A percentile compares a stretch with the other conserved stretches of the same genome.
Evolutionary conservation across 2,113 vertebrate species (phyloP).

Genomic region (rabbit (Oryctolagus cuniculus)): mOryCun1.1 NC_091450.1:28114001-28114500

Average conservation of each 20-base stretch:
- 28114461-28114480: slow-evolving; percentile 12
- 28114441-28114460: slow-evolving; percentile 28
- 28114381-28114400: slow-evolving; percentile 27
- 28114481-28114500: neutral
- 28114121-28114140: slow-evolving; percentile 87
- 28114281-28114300: slow-evolving; percentile 62
- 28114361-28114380: neutral
- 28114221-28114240: slow-evolving; percentile 82
- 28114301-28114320: slow-evolving; percentile 52
- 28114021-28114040: neutral
- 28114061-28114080: slow-evolving; percentile 79
- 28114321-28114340: neutral
- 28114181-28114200: slow-evolving; percentile 78
- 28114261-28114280: slow-evolving; percentile 74
- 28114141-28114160: slow-evolving; percentile 81
- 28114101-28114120: slow-evolving; percentile 87
- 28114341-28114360: neutral
- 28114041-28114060: slow-evolving; percentile 55
- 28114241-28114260: slow-evolving; percentile 64
- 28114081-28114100: slow-evolving; percentile 88
- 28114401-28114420: neutral
- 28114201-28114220: slow-evolving; percentile 74
- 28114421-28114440: neutral
- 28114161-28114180: slow-evolving; percentile 79
- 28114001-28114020: neutral